These are phyloP conservation scores for Henricia sp. DNA, from an alignment of 53 echinoderm and acorn worm species.

Conservation along the genomic window DNA sequence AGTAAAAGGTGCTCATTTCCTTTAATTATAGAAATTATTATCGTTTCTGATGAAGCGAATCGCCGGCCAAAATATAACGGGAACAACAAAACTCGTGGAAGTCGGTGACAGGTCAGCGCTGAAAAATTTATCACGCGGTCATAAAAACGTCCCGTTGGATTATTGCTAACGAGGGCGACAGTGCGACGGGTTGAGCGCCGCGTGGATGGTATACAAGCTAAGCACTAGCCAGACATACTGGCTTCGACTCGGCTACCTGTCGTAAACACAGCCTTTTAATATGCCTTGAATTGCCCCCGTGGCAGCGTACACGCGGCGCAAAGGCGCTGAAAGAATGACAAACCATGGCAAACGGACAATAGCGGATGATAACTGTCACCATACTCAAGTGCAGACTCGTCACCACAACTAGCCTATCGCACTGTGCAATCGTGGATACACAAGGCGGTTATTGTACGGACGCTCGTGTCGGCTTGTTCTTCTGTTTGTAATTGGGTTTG, in stretches of 20 bases:
- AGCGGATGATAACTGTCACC: slow-evolving; percentile 57
- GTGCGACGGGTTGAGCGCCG: neutral
- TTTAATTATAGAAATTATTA: neutral
- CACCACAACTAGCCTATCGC: neutral
- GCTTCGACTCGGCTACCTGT: slow-evolving; percentile 27
- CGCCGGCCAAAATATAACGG: neutral
- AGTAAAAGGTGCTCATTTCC: slow-evolving; percentile 1
- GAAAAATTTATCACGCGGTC: slow-evolving; percentile 37
- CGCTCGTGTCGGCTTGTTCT: neutral
- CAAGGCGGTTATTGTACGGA: neutral
- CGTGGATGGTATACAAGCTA: neutral
- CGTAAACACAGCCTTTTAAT: slow-evolving; percentile 36
- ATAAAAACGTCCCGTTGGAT: slow-evolving; percentile 52
- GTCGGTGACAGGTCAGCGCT: slow-evolving; percentile 3
- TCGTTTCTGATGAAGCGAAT: neutral
- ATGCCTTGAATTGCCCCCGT: slow-evolving; percentile 40
- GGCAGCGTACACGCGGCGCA: slow-evolving; percentile 15
- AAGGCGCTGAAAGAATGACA: slow-evolving; percentile 29
- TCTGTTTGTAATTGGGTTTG: neutral
- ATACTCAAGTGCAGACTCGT: slow-evolving; percentile 36
- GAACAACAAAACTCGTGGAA: neutral
- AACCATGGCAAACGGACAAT: slow-evolving; percentile 25
- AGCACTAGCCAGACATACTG: slow-evolving; percentile 26
- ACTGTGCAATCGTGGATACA: neutral
- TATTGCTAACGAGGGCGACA: slow-evolving; percentile 29